phyloP scores from a whole-genome alignment of 2,113 vertebrate genomes.

The Tragelaphus scriptus region DNA sequence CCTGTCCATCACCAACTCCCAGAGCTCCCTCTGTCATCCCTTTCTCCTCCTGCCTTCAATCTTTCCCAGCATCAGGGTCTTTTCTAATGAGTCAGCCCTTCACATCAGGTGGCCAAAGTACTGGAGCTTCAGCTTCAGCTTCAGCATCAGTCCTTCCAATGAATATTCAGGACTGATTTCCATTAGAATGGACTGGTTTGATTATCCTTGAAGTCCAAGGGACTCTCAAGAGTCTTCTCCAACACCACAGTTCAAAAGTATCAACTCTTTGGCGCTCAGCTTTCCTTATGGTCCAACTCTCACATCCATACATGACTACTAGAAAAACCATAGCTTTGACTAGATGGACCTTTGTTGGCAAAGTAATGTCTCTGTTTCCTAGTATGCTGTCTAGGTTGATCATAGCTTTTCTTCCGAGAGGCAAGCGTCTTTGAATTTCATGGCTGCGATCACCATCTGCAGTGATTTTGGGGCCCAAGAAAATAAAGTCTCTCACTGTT shows the following conservation, averaged over 20 bases:
- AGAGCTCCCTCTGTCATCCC: not conserved
- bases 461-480: not conserved
- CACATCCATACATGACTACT: not conserved
- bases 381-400: not conserved
- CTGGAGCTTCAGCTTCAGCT: not conserved
- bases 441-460: not conserved
- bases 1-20: not conserved
- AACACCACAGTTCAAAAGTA: not conserved
- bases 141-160: not conserved
- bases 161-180: not conserved
- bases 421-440: not conserved
- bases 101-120: not conserved
- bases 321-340: not conserved
- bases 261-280: not conserved
- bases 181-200: not conserved
- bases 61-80: not conserved
- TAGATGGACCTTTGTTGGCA: not conserved
- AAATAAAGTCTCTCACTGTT: not conserved
- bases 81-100: not conserved
- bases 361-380: not conserved
- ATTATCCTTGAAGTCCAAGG: not conserved
- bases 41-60: not conserved
- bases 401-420: not conserved
- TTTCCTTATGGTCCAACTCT: not conserved
- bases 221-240: not conserved